Percentiles rank a stretch among this genome's conserved stretches.
Evolutionary conservation across 1,140 invertebrate genomes (phyloP).

Genomic region (Coptotermes formosanus): DNA sequence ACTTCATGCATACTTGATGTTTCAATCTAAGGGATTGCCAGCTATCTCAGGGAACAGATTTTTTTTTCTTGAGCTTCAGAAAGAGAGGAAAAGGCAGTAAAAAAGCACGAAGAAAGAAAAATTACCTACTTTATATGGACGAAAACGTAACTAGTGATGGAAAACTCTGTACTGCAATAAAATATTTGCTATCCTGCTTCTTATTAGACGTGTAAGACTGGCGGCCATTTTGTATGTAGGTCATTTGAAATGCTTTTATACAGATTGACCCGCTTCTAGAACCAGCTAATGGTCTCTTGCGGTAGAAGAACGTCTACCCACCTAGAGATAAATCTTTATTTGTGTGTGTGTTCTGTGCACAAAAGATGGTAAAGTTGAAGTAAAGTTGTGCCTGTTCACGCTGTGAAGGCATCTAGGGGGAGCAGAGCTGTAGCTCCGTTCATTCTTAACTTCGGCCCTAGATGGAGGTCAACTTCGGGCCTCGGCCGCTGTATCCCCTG

Average conservation of each 20-base stretch:
- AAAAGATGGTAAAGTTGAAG: no score
- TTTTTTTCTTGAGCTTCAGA: slow-evolving; percentile 24
- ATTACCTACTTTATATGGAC: slow-evolving; percentile 13
- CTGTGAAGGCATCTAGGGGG: no score
- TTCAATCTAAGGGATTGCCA: slow-evolving; percentile 29
- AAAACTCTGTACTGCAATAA: background rate
- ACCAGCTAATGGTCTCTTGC: background rate
- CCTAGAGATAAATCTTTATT: no score
- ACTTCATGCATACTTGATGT: slow-evolving; percentile 28
- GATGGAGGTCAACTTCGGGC: no score
- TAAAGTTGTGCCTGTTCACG: no score
- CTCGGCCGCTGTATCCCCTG: no score
- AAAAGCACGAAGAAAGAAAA: background rate
- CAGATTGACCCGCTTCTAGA: background rate
- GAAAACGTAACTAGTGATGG: background rate
- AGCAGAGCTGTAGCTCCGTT: no score
- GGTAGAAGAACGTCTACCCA: no score
- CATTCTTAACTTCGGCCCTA: no score
- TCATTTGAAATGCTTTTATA: background rate
- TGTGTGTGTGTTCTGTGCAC: no score
- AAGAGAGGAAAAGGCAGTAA: background rate
- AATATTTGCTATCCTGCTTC: background rate
- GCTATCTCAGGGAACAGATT: slow-evolving; percentile 27
- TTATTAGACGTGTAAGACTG: background rate
- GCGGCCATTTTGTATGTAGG: background rate